These are phyloP conservation scores for Oegoconia quadripuncta DNA, from an alignment of 2,888 invertebrate genomes.

Conservation along the genomic window DNA sequence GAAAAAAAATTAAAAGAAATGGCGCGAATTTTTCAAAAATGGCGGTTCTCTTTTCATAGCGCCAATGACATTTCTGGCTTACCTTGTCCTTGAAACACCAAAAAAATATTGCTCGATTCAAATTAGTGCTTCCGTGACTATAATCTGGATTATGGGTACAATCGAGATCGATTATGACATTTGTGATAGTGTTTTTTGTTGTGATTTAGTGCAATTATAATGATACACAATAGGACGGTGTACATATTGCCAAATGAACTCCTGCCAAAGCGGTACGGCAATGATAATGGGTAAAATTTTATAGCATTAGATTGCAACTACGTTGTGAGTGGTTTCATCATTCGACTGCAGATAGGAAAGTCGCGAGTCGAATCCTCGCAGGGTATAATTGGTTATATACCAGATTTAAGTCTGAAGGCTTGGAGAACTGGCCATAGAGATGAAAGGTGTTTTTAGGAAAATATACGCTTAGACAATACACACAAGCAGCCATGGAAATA, in stretches of 20 bases:
- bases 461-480: too few species aligned
- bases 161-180: slow-evolving; percentile 8
- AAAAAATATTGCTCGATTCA: background rate
- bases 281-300: slow-evolving; percentile 54
- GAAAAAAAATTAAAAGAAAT: slow-evolving; percentile 23
- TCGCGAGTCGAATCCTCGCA: too few species aligned
- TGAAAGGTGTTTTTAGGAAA: too few species aligned
- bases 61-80: background rate
- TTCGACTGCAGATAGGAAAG: too few species aligned
- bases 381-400: too few species aligned
- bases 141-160: slow-evolving; percentile 14
- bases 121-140: slow-evolving; percentile 11
- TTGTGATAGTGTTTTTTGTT: slow-evolving; percentile 5
- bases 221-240: slow-evolving; percentile 71
- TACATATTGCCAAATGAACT: slow-evolving; percentile 73
- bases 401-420: too few species aligned
- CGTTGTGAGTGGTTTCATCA: too few species aligned
- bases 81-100: background rate
- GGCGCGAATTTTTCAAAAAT: slow-evolving; percentile 48
- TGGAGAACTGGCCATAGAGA: too few species aligned
- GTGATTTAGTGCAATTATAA: slow-evolving; percentile 26
- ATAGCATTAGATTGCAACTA: too few species aligned
- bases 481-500: too few species aligned
- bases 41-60: background rate
- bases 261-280: slow-evolving; percentile 67